A percentile compares a stretch with the other conserved stretches of the same genome.
Conservation (phyloP, 2,888 invertebrate genomes). For the Dicycla oo region DNA sequence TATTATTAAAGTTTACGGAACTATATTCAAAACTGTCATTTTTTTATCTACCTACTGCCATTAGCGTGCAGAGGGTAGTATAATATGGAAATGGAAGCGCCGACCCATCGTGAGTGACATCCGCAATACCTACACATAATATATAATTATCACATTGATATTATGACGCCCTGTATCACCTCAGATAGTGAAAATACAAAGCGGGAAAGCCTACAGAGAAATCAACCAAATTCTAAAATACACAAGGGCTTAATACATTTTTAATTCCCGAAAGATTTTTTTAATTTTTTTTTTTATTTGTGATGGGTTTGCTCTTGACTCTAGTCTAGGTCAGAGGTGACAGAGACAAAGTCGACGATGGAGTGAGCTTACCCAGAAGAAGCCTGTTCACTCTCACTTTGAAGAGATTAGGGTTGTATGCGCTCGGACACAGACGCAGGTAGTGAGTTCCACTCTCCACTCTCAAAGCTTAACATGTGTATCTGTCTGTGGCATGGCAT, state of each 20-base stretch:
- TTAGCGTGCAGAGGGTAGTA: neutral
- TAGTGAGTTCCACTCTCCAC: too few species aligned
- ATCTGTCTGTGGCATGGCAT: too few species aligned
- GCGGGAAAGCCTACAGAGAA: neutral
- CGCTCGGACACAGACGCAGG: too few species aligned
- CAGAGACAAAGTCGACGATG: too few species aligned
- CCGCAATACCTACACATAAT: neutral
- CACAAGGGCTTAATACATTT: neutral
- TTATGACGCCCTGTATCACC: constrained; percentile 8
- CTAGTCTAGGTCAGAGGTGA: too few species aligned
- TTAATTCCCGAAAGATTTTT: too few species aligned
- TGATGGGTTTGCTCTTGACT: too few species aligned
- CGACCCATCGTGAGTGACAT: constrained; percentile 16
- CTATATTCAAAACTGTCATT: neutral
- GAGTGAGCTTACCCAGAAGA: too few species aligned
- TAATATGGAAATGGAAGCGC: constrained; percentile 15
- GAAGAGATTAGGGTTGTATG: too few species aligned
- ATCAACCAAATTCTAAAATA: neutral
- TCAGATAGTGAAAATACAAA: neutral
- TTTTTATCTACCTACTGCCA: neutral
- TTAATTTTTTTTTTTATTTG: too few species aligned
- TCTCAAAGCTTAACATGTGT: too few species aligned
- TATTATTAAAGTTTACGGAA: neutral
- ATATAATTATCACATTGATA: constrained; percentile 13
- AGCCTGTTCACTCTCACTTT: too few species aligned